phyloP scores from a whole-genome alignment of 2,888 invertebrate species.

The Macroteleia sp. region DNA sequence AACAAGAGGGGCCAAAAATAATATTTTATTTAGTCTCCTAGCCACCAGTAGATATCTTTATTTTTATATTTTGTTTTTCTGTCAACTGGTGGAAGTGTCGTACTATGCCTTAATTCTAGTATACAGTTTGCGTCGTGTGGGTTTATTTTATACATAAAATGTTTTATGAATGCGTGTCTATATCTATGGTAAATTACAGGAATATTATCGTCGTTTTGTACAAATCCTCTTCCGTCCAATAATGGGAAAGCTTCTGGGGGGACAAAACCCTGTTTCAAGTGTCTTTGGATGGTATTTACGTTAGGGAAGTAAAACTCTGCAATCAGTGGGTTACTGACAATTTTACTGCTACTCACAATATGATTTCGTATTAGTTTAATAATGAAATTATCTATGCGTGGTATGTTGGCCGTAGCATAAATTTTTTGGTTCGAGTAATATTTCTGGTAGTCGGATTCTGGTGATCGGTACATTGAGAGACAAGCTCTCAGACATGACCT shows the following conservation, averaged over 20 bases:
- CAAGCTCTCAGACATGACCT: constrained; percentile 20
- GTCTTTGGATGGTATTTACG: not conserved
- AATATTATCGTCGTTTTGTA: not conserved
- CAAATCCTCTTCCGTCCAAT: not conserved
- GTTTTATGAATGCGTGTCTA: not conserved
- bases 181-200: not conserved
- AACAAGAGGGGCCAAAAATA: too few relatives aligned
- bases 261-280: not conserved
- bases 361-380: not conserved
- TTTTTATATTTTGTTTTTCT: not conserved
- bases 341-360: too few relatives aligned
- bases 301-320: not conserved
- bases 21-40: too few relatives aligned
- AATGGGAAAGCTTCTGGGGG: not conserved
- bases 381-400: not conserved
- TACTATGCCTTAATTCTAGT: not conserved
- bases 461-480: not conserved
- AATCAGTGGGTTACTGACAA: not conserved
- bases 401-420: not conserved
- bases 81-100: not conserved
- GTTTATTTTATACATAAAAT: not conserved
- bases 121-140: too few relatives aligned
- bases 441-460: not conserved
- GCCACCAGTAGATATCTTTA: not conserved
- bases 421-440: not conserved